Evolutionary conservation across 2,113 vertebrate genomes (phyloP).

Genomic region (Balaeniceps rex): DNA sequence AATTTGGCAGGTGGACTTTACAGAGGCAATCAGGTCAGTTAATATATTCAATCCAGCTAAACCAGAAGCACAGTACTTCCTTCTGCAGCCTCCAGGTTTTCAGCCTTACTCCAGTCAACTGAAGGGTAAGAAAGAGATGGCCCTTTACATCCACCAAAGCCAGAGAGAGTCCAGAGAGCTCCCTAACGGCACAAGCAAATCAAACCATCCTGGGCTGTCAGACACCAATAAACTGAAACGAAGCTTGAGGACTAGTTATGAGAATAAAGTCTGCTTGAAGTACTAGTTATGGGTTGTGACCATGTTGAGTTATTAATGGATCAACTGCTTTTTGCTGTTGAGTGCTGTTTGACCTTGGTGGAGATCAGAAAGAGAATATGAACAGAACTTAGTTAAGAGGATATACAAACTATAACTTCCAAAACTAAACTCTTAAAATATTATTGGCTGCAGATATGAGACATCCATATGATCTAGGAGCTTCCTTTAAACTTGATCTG

Average conservation of each 20-base stretch:
- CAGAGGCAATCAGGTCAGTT: neutral
- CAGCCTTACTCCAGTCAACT: neutral
- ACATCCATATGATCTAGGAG: neutral
- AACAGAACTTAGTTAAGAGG: neutral
- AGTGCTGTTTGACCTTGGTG: neutral
- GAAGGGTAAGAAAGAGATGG: neutral
- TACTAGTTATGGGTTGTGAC: neutral
- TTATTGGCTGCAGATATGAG: neutral
- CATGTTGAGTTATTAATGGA: neutral
- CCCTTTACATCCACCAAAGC: neutral
- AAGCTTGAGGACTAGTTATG: neutral
- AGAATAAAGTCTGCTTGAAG: constrained; percentile 18
- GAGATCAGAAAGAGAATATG: neutral
- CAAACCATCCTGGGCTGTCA: neutral
- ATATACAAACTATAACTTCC: neutral
- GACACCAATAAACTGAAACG: neutral
- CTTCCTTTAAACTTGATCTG: neutral
- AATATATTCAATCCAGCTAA: neutral
- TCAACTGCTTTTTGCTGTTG: neutral
- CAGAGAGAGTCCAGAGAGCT: neutral
- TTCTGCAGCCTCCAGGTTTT: neutral
- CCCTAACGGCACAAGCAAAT: neutral
- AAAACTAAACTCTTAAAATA: neutral
- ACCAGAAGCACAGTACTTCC: neutral
- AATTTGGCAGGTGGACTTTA: neutral